These are phyloP conservation scores for Dryobotodes eremita DNA, from an alignment of 2,888 invertebrate genomes.

Conservation along the genomic window DNA sequence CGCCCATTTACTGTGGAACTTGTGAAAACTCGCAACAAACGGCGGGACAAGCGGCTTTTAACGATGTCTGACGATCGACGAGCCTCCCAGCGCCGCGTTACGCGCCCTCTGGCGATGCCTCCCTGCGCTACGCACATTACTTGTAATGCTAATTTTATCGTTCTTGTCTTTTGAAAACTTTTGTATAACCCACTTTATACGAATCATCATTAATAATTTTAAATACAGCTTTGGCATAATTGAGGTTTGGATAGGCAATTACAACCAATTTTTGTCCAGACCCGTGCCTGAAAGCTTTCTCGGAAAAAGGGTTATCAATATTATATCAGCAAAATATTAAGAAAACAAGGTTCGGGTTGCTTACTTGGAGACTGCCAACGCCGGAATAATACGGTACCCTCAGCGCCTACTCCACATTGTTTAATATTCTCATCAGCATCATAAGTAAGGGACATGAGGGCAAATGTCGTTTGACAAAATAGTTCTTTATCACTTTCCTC, in stretches of 20 bases:
- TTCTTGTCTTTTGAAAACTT: slow-evolving; percentile 41
- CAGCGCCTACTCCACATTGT: slow-evolving; percentile 13
- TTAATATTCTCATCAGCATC: slow-evolving; percentile 49
- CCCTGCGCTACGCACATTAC: slow-evolving; percentile 50
- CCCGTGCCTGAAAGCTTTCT: slow-evolving; percentile 25
- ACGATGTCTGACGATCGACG: slow-evolving; percentile 64
- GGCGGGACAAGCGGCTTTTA: slow-evolving; percentile 69
- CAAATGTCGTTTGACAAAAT: slow-evolving; percentile 53
- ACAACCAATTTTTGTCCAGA: slow-evolving; percentile 23
- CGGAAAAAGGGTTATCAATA: slow-evolving; percentile 31
- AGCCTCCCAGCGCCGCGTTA: slow-evolving; percentile 1
- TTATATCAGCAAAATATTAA: slow-evolving; percentile 30
- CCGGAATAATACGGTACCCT: slow-evolving; percentile 1
- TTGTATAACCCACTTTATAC: slow-evolving; percentile 17
- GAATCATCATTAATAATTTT: slow-evolving; percentile 37
- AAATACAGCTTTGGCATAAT: slow-evolving; percentile 17
- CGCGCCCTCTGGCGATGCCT: slow-evolving; percentile 12
- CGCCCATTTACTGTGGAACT: slow-evolving; percentile 66
- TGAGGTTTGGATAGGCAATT: slow-evolving; percentile 34
- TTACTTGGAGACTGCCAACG: not conserved
- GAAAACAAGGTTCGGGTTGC: slow-evolving; percentile 10
- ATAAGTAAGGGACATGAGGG: slow-evolving; percentile 34
- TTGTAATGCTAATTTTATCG: slow-evolving; percentile 57
- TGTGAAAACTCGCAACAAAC: slow-evolving; percentile 68
- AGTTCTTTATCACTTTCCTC: slow-evolving; percentile 66